Base-by-base conservation (phyloP, 2,888 invertebrate genomes). In the Eupithecia exiguata region DNA sequence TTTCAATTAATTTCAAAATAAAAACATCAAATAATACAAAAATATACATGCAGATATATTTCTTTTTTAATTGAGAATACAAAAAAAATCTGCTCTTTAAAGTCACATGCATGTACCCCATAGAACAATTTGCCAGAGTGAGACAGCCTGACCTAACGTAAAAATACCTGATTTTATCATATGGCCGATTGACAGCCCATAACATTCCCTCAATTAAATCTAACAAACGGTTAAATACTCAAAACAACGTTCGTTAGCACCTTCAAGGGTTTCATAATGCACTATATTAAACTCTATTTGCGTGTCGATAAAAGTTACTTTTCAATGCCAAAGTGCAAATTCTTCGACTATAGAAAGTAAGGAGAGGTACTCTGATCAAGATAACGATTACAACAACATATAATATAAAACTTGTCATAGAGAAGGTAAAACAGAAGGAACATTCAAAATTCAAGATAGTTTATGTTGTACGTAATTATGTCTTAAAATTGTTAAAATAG, bases 291-390 rank as follows among this genome's bases (percentile, higher is more conserved):
- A 70, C 72, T 70, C 30, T 70, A 70, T 21, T n/a, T 3, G 14
- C 68, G 12, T 36, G 49, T 43, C 21, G 21, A 71, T 69, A 76
- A 69, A 69, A 69, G 38, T 67, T n/a, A 71, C 38, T 69, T 69
- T 76, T 21, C 61, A 61, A 67, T 69, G 73, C 7, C 46, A 61
- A 62, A 68, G 67, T 71, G 61, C 63, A 30, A 70, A 71, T 66
- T 69, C 68, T 38, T 70, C 4, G n/a, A 63, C 66, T 66, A 68
- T 74, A 77, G 76, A 77, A 77, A 77, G 76, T 65, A 62, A 66
- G 67, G 70, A 63, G 65, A 66, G 43, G 40, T 63, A 69, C 65
- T 71, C 61, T 71, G 66, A 71, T 71, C 65, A 72, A 71, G 68
- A 69, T 72, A 69, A 61, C 46, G 74, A 77, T 72, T 70, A 66